Evolutionary conservation across 1,140 invertebrate genomes (phyloP).

Genomic region (Trinorchestia longiramus): DNA sequence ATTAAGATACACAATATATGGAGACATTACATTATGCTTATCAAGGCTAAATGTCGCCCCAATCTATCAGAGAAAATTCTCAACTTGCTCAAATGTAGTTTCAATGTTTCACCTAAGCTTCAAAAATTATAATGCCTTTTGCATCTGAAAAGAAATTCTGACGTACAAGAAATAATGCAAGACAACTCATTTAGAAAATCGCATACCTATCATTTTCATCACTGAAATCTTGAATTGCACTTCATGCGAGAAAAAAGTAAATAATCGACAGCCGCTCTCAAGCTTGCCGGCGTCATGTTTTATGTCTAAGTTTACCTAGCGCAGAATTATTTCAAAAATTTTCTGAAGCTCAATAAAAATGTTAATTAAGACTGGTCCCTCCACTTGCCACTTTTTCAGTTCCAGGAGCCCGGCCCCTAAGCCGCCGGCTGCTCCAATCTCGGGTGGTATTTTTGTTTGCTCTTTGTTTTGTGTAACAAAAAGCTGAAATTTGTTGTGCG

Average conservation of each 20-base stretch:
- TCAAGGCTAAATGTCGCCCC: too few relatives aligned
- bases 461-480: not conserved
- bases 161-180: not conserved
- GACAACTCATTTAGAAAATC: not conserved
- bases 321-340: not conserved
- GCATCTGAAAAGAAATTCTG: not conserved
- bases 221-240: not conserved
- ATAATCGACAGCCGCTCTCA: not conserved
- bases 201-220: not conserved
- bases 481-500: not conserved
- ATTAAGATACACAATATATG: too few relatives aligned
- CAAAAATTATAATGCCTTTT: not conserved
- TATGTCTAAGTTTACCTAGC: not conserved
- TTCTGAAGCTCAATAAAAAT: not conserved
- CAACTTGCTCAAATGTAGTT: not conserved
- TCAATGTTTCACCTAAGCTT: not conserved
- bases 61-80: not conserved
- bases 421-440: not conserved
- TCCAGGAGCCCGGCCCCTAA: not conserved
- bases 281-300: not conserved
- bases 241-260: not conserved
- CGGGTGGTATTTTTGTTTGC: not conserved
- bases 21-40: too few relatives aligned
- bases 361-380: not conserved
- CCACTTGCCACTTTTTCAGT: not conserved